phyloP scores from a whole-genome alignment of 2,888 invertebrate genomes.

The Ganaspis brasiliensis region DNA sequence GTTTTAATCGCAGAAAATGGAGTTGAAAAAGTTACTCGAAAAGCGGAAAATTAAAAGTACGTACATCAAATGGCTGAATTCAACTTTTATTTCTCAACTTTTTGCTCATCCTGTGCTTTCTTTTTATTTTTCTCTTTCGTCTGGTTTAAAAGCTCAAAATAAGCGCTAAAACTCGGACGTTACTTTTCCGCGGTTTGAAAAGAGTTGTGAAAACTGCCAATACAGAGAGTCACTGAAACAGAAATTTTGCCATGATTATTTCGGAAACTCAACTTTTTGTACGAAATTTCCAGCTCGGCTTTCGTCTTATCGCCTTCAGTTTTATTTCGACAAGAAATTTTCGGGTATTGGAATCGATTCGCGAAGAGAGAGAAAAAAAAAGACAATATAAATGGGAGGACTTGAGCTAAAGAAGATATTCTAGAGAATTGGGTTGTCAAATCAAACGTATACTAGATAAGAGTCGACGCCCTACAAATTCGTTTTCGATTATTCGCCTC shows the following conservation, averaged over 20 bases:
- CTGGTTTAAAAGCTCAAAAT: neutral
- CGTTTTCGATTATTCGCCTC: conserved; percentile 37
- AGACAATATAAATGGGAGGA: neutral
- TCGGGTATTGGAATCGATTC: neutral
- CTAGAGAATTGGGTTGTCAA: conserved; percentile 20
- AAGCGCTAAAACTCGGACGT: neutral
- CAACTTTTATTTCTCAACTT: conserved; percentile 3
- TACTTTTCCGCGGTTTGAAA: neutral
- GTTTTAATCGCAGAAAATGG: neutral
- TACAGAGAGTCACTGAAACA: neutral
- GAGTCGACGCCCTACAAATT: conserved; percentile 24
- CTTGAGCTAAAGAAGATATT: conserved; percentile 13
- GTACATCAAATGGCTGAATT: conserved; percentile 1
- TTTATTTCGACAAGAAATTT: conserved; percentile 1
- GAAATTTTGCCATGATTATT: neutral
- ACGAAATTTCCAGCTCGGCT: too few relatives aligned
- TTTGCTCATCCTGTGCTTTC: neutral
- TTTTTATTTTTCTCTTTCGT: neutral
- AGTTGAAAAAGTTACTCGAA: neutral
- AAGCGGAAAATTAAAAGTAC: conserved; percentile 4
- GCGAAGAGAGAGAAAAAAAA: neutral
- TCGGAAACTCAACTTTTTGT: neutral
- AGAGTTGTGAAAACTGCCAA: neutral
- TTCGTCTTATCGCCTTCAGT: neutral
- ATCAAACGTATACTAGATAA: conserved; percentile 12